Conservation (phyloP, 2,113 vertebrate species). For the Centrocercus urophasianus region DNA sequence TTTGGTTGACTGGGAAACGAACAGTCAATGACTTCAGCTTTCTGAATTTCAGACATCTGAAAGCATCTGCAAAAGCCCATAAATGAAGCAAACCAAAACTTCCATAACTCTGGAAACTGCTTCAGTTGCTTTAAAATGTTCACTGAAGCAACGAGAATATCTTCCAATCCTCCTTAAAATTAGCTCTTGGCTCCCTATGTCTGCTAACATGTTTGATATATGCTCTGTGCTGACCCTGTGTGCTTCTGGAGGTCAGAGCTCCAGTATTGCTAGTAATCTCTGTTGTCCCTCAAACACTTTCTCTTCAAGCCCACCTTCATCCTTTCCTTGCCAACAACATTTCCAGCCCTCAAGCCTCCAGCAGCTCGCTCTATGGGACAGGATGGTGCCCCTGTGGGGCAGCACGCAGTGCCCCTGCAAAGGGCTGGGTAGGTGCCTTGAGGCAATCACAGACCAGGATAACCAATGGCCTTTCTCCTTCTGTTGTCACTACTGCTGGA, state of each 20-base stretch:
- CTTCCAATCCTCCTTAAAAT: constrained; percentile 45
- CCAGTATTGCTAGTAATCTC: constrained; percentile 54
- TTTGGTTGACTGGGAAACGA: neutral
- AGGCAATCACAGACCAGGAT: neutral
- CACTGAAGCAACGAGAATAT: neutral
- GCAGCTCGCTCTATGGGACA: neutral
- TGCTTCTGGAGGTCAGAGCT: constrained; percentile 26
- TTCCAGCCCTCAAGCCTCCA: neutral
- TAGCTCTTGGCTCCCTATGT: neutral
- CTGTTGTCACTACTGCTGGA: neutral
- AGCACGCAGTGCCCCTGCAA: neutral
- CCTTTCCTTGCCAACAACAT: constrained; percentile 35
- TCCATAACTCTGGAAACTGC: neutral
- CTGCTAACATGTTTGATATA: constrained; percentile 21
- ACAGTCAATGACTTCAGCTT: neutral
- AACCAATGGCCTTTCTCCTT: neutral
- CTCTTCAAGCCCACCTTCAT: constrained; percentile 18
- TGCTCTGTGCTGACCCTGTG: constrained; percentile 7
- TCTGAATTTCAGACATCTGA: neutral
- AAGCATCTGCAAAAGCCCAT: neutral
- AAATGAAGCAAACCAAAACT: neutral
- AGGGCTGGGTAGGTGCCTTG: neutral
- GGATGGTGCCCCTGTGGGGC: neutral
- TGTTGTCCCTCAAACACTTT: constrained; percentile 47
- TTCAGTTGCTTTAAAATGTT: neutral